Evolutionary conservation across 2,113 vertebrate species (phyloP).

Genomic region (Jaculus jaculus): DNA sequence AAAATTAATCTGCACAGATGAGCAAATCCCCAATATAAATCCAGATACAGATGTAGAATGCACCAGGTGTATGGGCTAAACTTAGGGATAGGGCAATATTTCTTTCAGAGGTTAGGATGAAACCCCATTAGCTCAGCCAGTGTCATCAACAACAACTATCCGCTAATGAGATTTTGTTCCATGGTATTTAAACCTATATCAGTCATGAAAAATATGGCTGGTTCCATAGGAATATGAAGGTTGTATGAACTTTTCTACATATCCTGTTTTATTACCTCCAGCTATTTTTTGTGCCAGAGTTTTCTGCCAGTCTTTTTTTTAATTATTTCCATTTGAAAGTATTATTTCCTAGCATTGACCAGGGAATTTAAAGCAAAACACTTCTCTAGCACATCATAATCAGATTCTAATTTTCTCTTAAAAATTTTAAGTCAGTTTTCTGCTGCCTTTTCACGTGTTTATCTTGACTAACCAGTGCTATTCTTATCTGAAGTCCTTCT

Average conservation of each 20-base stretch:
- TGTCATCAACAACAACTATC: not conserved
- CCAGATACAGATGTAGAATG: not conserved
- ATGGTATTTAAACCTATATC: not conserved
- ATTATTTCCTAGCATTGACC: not conserved
- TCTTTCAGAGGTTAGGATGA: not conserved
- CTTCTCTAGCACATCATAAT: not conserved
- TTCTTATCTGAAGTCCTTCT: not conserved
- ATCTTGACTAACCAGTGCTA: not conserved
- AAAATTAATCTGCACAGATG: slow-evolving; percentile 5
- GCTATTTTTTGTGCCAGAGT: not conserved
- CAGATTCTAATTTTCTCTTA: not conserved
- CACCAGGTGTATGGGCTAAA: not conserved
- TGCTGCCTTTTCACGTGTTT: not conserved
- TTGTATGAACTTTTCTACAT: not conserved
- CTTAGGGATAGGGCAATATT: not conserved
- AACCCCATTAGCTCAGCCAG: not conserved
- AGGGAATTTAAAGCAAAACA: not conserved
- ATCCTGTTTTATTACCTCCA: not conserved
- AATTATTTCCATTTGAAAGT: not conserved
- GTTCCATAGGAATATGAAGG: not conserved
- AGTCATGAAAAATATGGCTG: not conserved
- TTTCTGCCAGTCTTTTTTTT: slow-evolving; percentile 11
- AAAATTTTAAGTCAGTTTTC: not conserved
- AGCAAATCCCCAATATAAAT: slow-evolving; percentile 14
- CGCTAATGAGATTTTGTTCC: not conserved